These are phyloP conservation scores for Drosophila pseudoobscura DNA, from an alignment of 1,140 invertebrate genomes.

Conservation along the genomic window DNA sequence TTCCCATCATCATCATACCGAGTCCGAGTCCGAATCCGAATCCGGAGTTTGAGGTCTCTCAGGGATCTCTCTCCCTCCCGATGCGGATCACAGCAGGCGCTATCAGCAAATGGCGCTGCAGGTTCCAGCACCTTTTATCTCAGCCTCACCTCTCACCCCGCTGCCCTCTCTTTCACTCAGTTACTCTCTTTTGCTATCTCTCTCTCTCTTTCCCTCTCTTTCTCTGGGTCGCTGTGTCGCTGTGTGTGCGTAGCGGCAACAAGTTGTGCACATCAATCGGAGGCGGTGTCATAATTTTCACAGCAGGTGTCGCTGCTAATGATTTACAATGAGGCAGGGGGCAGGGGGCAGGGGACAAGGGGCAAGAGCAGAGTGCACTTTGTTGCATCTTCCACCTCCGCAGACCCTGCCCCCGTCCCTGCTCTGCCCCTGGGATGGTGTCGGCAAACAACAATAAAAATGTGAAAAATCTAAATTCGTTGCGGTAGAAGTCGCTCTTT, in stretches of 20 bases:
- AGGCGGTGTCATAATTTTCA: slow-evolving; percentile 83
- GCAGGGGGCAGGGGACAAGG: background rate
- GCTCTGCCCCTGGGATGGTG: slow-evolving; percentile 9
- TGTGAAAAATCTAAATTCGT: slow-evolving; percentile 68
- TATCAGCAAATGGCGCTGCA: slow-evolving; percentile 68
- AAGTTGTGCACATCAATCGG: slow-evolving; percentile 74
- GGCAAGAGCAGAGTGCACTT: slow-evolving; percentile 31
- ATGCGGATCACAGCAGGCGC: slow-evolving; percentile 57
- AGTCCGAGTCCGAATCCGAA: too few relatives aligned
- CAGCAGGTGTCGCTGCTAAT: slow-evolving; percentile 81
- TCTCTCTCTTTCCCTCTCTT: background rate
- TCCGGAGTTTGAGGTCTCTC: background rate
- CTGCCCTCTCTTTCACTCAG: background rate
- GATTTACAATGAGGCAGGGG: slow-evolving; percentile 60
- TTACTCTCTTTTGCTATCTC: background rate
- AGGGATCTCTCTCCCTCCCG: background rate
- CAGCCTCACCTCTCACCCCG: slow-evolving; percentile 2
- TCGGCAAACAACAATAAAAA: slow-evolving; percentile 75
- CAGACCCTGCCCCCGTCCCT: background rate
- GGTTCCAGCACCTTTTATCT: slow-evolving; percentile 69
- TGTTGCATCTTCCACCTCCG: slow-evolving; percentile 27
- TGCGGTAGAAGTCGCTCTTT: slow-evolving; percentile 49
- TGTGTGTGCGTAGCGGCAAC: slow-evolving; percentile 46
- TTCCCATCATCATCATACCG: background rate
- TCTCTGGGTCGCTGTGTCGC: slow-evolving; percentile 2